Evolutionary conservation across 2,797 vertebrate genomes (phyloP).

Genomic region (Brotogeris chrysoptera): DNA sequence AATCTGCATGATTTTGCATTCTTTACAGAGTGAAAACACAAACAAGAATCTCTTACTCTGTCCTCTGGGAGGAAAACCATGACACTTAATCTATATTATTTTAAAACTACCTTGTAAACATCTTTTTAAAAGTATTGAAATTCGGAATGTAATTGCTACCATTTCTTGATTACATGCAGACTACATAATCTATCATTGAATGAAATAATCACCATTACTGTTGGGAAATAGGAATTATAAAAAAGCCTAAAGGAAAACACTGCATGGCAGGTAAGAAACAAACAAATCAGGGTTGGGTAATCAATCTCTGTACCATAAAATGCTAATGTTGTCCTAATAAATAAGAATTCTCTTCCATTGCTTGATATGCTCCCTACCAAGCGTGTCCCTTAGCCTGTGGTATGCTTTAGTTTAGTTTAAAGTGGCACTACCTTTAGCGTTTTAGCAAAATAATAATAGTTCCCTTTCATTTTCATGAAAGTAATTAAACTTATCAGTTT

Average conservation of each 20-base stretch:
- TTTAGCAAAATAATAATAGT: conserved; percentile 23
- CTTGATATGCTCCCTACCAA: background rate
- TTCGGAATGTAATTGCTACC: conserved; percentile 19
- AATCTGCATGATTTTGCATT: background rate
- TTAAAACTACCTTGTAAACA: conserved; percentile 24
- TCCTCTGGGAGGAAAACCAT: background rate
- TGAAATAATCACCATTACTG: conserved; percentile 50
- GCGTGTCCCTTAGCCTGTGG: background rate
- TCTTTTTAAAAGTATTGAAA: conserved; percentile 22
- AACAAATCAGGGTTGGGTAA: conserved; percentile 36
- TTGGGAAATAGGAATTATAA: conserved; percentile 42
- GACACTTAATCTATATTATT: background rate
- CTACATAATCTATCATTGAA: conserved; percentile 37
- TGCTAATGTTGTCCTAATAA: conserved; percentile 46
- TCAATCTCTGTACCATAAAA: conserved; percentile 51
- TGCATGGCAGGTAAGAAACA: conserved; percentile 26
- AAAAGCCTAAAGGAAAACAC: background rate
- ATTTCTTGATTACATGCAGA: conserved; percentile 43
- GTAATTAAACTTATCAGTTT: conserved; percentile 60
- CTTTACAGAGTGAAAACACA: background rate
- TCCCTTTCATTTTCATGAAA: conserved; percentile 68
- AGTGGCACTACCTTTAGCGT: conserved; percentile 1
- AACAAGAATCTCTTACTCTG: background rate
- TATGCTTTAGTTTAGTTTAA: conserved; percentile 36
- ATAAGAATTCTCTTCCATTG: conserved; percentile 29